Percentiles rank a stretch among this genome's conserved stretches.
phyloP scores from a whole-genome alignment of 1,140 invertebrate genomes.

The Phymorhynchus buccinoides region DNA sequence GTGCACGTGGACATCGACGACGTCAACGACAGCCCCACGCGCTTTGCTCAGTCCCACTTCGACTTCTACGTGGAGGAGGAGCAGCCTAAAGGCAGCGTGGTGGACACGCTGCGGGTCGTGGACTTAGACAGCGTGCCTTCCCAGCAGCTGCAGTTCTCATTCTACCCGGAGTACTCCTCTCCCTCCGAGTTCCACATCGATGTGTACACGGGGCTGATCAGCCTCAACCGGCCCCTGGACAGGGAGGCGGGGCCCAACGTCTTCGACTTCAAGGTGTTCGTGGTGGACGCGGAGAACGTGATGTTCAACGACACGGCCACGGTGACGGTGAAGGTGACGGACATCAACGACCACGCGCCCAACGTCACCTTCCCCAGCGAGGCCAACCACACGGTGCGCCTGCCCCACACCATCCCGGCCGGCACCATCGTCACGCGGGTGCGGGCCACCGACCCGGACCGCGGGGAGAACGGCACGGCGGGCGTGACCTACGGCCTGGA shows the following conservation, averaged over 20 bases:
- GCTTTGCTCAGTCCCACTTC: constrained; percentile 44
- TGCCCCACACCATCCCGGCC: constrained; percentile 50
- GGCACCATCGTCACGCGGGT: constrained; percentile 57
- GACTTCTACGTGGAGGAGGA: constrained; percentile 48
- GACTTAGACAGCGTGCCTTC: constrained; percentile 40
- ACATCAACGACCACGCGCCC: constrained; percentile 81
- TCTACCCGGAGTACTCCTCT: constrained; percentile 56
- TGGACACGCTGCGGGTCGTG: constrained; percentile 38
- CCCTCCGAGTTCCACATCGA: constrained; percentile 82
- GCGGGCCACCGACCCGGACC: constrained; percentile 57
- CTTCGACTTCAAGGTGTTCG: constrained; percentile 89
- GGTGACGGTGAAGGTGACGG: constrained; percentile 84
- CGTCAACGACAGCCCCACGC: constrained; percentile 49
- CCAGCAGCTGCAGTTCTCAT: constrained; percentile 57
- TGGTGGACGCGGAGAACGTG: constrained; percentile 91
- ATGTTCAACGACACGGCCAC: constrained; percentile 89
- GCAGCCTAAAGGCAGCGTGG: constrained; percentile 27
- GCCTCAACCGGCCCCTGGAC: constrained; percentile 81
- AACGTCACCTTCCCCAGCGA: constrained; percentile 72
- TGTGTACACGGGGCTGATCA: constrained; percentile 85
- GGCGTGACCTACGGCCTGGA: constrained; percentile 81
- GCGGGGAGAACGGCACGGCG: constrained; percentile 83
- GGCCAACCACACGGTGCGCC: constrained; percentile 56
- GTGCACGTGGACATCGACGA: constrained; percentile 46
- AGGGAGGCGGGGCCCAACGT: constrained; percentile 87